Base-by-base conservation (phyloP, 2,113 vertebrate species). In the Tautogolabrus adspersus region DNA sequence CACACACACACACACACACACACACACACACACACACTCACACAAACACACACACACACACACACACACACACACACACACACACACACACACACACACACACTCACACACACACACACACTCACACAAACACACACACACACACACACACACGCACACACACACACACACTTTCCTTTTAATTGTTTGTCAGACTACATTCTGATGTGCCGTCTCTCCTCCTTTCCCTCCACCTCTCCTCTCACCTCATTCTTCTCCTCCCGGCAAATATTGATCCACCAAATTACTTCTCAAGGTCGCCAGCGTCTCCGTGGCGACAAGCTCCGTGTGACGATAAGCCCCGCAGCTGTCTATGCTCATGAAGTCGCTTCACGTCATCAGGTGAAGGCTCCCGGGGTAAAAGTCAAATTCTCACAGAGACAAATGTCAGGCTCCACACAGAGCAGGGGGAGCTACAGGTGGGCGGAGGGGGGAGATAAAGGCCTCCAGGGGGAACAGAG, bases 211-310 rank as follows among this genome's bases (percentile, higher is more conserved):
- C 15, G 16, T 49, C 40, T 23, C 52, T 42, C 18, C 51, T 55
- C 9, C n/a, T 44, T 3, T 16, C 52, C 59, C 1, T 3, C 46
- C 69, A 21, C 2, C 0, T 61, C 19, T 66, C 23, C 54, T 49
- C 0, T 37, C 38, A 3, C 72, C 10, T 34, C 30, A 34, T 34
- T 34, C 30, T 77, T 90, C 79, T 83, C 66, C 49, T 38, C 74
- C 67, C 72, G 46, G 56, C 58, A 88, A 89, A 91, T 79, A 94
- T 84, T 56, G 84, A 94, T 92, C 91, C 57, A 55, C 61, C 72
- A 87, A 94, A 92, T 90, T 89, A 84, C 86, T 89, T 93, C 72
- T 86, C 88, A 91, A 91, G 91, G 92, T 89, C 61, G 19, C 55
- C 22, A 1, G 37, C 21, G 47, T 64, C 81, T 58, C 67, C 10